A percentile compares a stretch with the other conserved stretches of the same genome.
These are phyloP conservation scores for Branchinecta lindahli DNA, from an alignment of 1,140 invertebrate genomes.

Conservation along the genomic window DNA sequence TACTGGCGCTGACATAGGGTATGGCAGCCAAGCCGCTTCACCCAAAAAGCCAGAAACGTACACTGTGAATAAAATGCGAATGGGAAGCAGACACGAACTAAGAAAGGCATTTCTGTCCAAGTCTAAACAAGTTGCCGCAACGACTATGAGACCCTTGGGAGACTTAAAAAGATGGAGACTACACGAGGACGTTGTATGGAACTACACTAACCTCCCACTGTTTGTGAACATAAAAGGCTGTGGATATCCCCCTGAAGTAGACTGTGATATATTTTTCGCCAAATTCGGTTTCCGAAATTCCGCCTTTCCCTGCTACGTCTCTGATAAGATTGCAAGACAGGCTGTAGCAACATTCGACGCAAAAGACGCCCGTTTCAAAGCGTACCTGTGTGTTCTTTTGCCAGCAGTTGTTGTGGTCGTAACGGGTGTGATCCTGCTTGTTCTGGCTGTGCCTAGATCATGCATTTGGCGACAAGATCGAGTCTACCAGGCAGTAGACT, in stretches of 20 bases:
- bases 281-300: neutral
- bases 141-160: neutral
- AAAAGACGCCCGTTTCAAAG: neutral
- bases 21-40: too few species aligned
- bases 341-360: neutral
- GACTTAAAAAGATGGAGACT: neutral
- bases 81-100: neutral
- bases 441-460: neutral
- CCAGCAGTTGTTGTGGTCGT: neutral
- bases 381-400: neutral
- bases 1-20: too few species aligned
- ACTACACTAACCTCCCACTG: neutral
- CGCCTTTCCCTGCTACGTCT: neutral
- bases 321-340: neutral
- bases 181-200: neutral
- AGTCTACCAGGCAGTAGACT: neutral
- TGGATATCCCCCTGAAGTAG: neutral
- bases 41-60: too few species aligned
- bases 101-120: neutral
- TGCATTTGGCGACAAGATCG: neutral
- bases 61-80: neutral
- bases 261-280: neutral
- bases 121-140: neutral
- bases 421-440: neutral
- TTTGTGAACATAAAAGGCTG: neutral